phyloP scores from a whole-genome alignment of 1,140 invertebrate species.

The Sycophaga agraensis region DNA sequence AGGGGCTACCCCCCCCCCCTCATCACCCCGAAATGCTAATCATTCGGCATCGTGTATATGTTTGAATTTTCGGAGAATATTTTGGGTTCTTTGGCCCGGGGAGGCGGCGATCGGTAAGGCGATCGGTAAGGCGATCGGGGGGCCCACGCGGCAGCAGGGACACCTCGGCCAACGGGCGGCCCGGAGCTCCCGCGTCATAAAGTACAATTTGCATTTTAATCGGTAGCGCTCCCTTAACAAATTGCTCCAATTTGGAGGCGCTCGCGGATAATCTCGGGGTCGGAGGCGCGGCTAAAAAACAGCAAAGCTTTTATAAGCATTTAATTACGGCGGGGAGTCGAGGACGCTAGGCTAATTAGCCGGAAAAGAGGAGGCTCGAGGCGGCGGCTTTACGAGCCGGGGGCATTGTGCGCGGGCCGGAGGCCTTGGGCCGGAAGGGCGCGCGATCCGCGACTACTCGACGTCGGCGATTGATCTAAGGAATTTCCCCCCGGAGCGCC shows the following conservation, averaged over 20 bases:
- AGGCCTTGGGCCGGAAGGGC: not conserved
- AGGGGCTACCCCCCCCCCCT: too few relatives aligned
- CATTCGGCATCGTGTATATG: too few relatives aligned
- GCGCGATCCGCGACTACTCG: too few relatives aligned
- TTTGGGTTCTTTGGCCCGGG: too few relatives aligned
- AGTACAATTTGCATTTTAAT: constrained; percentile 7
- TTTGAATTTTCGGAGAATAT: too few relatives aligned
- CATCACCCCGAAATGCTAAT: too few relatives aligned
- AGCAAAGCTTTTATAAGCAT: constrained; percentile 3
- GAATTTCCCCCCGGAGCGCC: too few relatives aligned
- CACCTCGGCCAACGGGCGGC: too few relatives aligned
- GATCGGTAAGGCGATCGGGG: too few relatives aligned
- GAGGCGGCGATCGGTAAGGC: too few relatives aligned
- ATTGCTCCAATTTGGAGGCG: constrained; percentile 12
- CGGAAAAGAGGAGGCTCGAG: not conserved
- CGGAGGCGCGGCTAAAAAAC: not conserved
- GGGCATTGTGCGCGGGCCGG: not conserved
- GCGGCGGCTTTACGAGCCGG: not conserved
- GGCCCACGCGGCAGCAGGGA: too few relatives aligned
- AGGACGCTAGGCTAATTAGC: constrained; percentile 7
- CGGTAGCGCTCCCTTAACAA: not conserved
- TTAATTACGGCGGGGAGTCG: constrained; percentile 4
- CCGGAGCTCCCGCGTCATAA: not conserved
- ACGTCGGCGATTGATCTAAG: constrained; percentile 14
- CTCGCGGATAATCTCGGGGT: not conserved